Base-by-base conservation (phyloP, 2,113 vertebrate species). In the Hymenochirus boettgeri region DNA sequence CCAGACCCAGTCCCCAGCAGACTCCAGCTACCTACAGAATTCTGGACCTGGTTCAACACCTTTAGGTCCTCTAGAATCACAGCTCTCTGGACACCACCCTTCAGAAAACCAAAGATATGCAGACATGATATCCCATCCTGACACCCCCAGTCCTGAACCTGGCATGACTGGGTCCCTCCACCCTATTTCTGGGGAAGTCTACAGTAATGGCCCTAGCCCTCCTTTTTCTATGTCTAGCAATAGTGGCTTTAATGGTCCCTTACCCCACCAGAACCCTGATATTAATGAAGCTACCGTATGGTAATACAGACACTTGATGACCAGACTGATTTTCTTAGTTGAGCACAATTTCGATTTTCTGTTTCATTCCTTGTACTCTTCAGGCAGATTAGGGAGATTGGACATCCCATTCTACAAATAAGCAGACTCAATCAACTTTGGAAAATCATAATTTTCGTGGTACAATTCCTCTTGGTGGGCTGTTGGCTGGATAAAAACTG, bases 81-180 rank as follows among this genome's bases (percentile, higher is more conserved):
- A 88, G 19, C 69, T 90, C 57, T 79, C 92, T 1, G 92, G 86
- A 66, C 93, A 93, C 72, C 94, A 94, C 80, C 83, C 92, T 2
- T 88, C 90, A 63, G 96, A 98, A 74, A 96, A 96, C 90, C 94
- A 95, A 89, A 88, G 96, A 84, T 98, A 96, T 86, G 95, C 95
- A 85, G 96, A 98, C 89, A 96, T 97, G 93, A 96, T 96, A 81
- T 95, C 95, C 50, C 96, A 94, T 42, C 87, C 94, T 18, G 96
- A 97, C 81, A 92, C 94, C 46, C 96, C 96, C 29, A 97, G 96
- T 77, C 96, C 95, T 0, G 95, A 97, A 76, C 95, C 94, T 6
- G 91, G 92, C 58, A 80, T 96, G 82, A 86, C 92, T 0, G 86
- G 90, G 25, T 90, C 94, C 10, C 83, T 98, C 79, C 95, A 96